A percentile compares a stretch with the other conserved stretches of the same genome.
Conservation (phyloP, 2,888 invertebrate species). For the Mythimna loreyi region DNA sequence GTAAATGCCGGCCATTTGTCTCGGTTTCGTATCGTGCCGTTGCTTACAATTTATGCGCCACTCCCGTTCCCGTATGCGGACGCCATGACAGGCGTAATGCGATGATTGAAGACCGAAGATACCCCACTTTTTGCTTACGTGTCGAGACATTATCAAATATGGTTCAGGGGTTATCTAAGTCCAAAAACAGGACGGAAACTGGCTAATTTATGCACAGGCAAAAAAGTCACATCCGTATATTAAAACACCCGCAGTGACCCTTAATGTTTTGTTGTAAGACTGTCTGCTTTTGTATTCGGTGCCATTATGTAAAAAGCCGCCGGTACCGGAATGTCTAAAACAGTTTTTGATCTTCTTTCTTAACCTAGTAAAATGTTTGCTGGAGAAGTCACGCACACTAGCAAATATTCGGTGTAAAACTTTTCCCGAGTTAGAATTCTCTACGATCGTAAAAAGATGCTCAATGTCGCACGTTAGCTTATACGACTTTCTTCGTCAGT, state of each 20-base stretch:
- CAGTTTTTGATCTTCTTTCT: conserved; percentile 33
- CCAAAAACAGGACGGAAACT: conserved; percentile 37
- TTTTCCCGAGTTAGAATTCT: conserved; percentile 29
- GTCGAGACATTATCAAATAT: conserved; percentile 45
- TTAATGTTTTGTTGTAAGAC: conserved; percentile 30
- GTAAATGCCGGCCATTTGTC: conserved; percentile 61
- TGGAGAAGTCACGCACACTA: conserved; percentile 3
- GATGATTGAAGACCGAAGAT: conserved; percentile 61
- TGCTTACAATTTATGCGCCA: conserved; percentile 55
- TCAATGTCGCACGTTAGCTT: conserved; percentile 20
- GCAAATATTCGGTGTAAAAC: conserved; percentile 20
- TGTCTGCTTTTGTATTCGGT: conserved; percentile 13
- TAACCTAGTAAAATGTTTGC: conserved; percentile 1
- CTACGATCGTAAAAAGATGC: conserved; percentile 31
- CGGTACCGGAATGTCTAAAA: conserved; percentile 8
- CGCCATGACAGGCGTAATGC: conserved; percentile 57
- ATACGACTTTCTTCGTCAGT: conserved; percentile 17
- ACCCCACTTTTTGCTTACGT: conserved; percentile 47
- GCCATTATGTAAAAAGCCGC: conserved; percentile 11
- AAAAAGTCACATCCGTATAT: conserved; percentile 42
- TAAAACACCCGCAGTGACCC: conserved; percentile 33
- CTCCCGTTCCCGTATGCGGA: conserved; percentile 46
- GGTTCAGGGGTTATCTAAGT: conserved; percentile 27
- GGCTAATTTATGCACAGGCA: conserved; percentile 41
- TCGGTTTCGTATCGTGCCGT: conserved; percentile 45